Conservation (phyloP, 2,888 invertebrate species). For the Coleophora deauratella region DNA sequence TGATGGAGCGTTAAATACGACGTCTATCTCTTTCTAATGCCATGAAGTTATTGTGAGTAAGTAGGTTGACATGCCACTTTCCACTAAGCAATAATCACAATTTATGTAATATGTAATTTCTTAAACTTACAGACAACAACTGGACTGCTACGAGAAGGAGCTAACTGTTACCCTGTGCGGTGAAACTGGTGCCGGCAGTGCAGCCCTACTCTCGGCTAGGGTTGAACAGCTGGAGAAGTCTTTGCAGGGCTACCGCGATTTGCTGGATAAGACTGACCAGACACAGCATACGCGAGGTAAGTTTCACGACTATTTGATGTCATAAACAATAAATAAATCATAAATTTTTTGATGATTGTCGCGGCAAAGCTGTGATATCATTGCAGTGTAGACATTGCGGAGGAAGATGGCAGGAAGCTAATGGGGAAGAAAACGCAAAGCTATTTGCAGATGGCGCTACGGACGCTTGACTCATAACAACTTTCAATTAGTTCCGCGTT, state of each 20-base stretch:
- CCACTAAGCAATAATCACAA: no score
- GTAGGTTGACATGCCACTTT: no score
- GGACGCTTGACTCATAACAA: no score
- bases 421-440: no score
- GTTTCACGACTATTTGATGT: neutral
- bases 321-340: no score
- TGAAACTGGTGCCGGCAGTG: constrained; percentile 46
- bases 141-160: constrained; percentile 89
- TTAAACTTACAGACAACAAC: constrained; percentile 75
- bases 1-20: neutral
- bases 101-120: neutral
- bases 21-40: neutral
- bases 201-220: constrained; percentile 72
- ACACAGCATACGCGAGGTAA: constrained; percentile 52
- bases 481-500: no score
- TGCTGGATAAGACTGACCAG: constrained; percentile 78
- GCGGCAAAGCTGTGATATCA: no score
- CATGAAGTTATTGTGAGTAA: no score
- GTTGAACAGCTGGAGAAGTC: constrained; percentile 83
- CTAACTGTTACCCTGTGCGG: constrained; percentile 72
- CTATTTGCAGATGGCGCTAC: no score
- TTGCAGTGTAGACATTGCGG: no score
- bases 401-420: no score
- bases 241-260: constrained; percentile 82
- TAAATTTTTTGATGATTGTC: neutral